Percentiles rank a stretch among this genome's conserved stretches.
phyloP scores from a whole-genome alignment of 2,113 vertebrate genomes.

The Nycticryphes semicollaris region DNA sequence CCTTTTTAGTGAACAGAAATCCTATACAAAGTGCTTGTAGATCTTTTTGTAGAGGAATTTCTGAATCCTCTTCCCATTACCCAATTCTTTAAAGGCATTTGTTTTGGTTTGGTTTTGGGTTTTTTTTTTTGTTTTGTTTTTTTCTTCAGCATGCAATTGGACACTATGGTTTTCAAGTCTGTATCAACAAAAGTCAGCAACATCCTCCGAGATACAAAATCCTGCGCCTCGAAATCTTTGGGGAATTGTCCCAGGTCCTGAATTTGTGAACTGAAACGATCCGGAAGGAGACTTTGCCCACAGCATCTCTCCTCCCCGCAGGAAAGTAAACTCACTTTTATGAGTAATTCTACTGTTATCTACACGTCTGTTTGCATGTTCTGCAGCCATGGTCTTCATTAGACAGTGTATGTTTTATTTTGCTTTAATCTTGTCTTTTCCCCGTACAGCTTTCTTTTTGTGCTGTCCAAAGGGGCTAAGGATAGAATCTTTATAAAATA shows the following conservation, averaged over 20 bases:
- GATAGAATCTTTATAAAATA: neutral
- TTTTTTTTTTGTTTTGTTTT: neutral
- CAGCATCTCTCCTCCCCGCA: neutral
- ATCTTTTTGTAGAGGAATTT: neutral
- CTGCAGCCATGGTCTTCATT: neutral
- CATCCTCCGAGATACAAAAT: neutral
- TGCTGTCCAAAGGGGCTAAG: neutral
- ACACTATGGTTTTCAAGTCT: neutral
- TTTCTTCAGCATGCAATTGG: neutral
- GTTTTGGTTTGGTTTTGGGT: too few species aligned
- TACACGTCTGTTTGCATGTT: neutral
- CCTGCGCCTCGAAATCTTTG: fast-evolving
- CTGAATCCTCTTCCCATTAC: neutral
- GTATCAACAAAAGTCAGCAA: neutral
- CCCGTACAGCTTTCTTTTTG: neutral
- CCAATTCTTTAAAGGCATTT: neutral
- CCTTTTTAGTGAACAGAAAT: neutral
- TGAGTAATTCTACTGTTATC: neutral
- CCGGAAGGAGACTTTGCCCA: fast-evolving
- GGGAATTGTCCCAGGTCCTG: slow-evolving; percentile 69
- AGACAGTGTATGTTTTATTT: neutral
- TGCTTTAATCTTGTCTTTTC: neutral
- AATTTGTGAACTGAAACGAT: slow-evolving; percentile 18
- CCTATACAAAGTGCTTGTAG: neutral
- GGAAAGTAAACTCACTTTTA: neutral